These are phyloP conservation scores for Epistrophella euchroma DNA, from an alignment of 2,888 invertebrate species.

Conservation along the genomic window DNA sequence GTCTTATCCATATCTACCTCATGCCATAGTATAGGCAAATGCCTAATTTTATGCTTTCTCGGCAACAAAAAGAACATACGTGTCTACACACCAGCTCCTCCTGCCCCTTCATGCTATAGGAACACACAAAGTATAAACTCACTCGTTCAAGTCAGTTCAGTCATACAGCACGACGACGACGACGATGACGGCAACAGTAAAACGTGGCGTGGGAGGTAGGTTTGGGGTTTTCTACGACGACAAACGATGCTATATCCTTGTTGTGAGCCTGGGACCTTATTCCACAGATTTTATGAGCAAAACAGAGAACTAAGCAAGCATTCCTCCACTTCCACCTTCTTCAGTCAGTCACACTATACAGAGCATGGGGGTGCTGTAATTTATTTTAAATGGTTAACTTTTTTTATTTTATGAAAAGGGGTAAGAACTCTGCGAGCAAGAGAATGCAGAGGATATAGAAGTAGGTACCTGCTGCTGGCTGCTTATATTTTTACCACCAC, in stretches of 20 bases:
- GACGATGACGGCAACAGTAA: neutral
- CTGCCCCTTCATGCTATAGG: conserved; percentile 16
- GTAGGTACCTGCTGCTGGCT: conserved; percentile 39
- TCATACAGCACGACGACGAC: neutral
- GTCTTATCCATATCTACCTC: conserved; percentile 17
- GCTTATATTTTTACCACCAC: conserved; percentile 47
- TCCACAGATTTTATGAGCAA: conserved; percentile 71
- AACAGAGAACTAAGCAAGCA: conserved; percentile 42
- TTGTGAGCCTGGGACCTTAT: conserved; percentile 68
- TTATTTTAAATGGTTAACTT: conserved; percentile 75
- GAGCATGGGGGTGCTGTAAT: conserved; percentile 70
- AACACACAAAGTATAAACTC: conserved; percentile 56
- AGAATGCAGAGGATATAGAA: conserved; percentile 5
- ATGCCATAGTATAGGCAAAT: conserved; percentile 48
- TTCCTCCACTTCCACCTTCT: conserved; percentile 25
- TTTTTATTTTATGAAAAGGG: conserved; percentile 55
- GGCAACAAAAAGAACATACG: conserved; percentile 61
- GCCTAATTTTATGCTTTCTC: conserved; percentile 73
- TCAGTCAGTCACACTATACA: conserved; percentile 29
- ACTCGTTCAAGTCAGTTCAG: conserved; percentile 47
- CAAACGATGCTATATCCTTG: conserved; percentile 56
- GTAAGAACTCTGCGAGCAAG: conserved; percentile 1
- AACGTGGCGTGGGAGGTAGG: neutral
- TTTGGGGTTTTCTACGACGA: conserved; percentile 12
- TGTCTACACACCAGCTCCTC: conserved; percentile 21